These are phyloP conservation scores for Monomorium pharaonis DNA, from an alignment of 1,140 invertebrate genomes.

Conservation along the genomic window DNA sequence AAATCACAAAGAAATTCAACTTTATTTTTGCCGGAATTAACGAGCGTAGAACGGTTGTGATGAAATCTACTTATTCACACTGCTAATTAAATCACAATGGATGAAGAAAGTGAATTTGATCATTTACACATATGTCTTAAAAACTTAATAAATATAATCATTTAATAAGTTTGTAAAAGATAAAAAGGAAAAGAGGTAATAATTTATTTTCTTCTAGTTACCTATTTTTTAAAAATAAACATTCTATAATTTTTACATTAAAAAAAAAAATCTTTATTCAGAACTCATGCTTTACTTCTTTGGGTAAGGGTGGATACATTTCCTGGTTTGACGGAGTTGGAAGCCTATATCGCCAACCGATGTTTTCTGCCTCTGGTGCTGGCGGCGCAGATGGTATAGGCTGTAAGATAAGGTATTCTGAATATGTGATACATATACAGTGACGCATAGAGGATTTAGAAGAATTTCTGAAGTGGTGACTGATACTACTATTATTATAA, in stretches of 20 bases:
- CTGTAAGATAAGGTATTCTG: constrained; percentile 45
- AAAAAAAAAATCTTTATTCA: no score
- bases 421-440: background rate
- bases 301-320: constrained; percentile 73
- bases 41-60: background rate
- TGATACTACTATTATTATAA: background rate
- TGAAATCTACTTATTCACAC: background rate
- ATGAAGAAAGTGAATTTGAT: background rate
- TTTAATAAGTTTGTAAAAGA: no score
- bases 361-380: constrained; percentile 23
- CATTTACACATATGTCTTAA: background rate
- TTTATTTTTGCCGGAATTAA: background rate
- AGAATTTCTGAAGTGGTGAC: background rate
- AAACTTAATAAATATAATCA: no score
- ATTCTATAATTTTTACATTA: no score
- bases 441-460: background rate
- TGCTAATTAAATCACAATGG: background rate
- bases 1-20: constrained; percentile 41
- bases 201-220: background rate
- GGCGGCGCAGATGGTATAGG: constrained; percentile 18
- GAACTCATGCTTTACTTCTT: constrained; percentile 41
- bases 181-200: background rate
- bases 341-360: no score
- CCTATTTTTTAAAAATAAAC: no score
- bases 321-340: background rate